These are phyloP conservation scores for Cettia cetti DNA, from an alignment of 2,113 vertebrate species.

Conservation along the genomic window DNA sequence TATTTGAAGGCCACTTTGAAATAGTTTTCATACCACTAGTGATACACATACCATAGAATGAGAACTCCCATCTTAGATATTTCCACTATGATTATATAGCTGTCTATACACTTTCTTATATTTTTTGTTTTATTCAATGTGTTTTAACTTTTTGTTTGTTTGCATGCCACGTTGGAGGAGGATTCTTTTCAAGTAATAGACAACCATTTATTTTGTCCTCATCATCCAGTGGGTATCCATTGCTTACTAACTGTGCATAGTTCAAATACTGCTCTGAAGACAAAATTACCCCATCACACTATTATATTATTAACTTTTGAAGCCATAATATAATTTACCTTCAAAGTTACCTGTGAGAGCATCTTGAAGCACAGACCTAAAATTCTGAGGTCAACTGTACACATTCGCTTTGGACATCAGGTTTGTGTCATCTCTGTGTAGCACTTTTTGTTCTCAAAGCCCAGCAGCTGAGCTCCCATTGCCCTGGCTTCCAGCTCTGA, in stretches of 20 bases:
- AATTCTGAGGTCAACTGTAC: background rate
- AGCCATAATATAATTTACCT: background rate
- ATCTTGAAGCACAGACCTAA: background rate
- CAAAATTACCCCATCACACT: background rate
- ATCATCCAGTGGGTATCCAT: background rate
- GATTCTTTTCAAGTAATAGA: background rate
- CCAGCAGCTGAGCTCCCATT: background rate
- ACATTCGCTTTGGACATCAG: background rate
- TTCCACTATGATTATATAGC: background rate
- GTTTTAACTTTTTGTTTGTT: background rate
- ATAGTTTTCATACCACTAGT: slow-evolving; percentile 14
- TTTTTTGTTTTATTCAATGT: background rate
- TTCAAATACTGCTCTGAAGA: background rate
- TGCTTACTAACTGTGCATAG: background rate
- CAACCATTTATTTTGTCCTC: background rate
- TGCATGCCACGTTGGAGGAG: background rate
- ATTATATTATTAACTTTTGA: background rate
- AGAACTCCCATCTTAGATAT: background rate
- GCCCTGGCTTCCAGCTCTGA: background rate
- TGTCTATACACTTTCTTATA: background rate
- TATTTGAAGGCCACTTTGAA: slow-evolving; percentile 21
- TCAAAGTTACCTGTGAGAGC: background rate
- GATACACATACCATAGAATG: background rate
- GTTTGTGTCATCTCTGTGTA: background rate
- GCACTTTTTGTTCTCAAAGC: background rate